Evolutionary conservation across 2,888 invertebrate species (phyloP).

Genomic region (Drosophila nr. fundita): DNA sequence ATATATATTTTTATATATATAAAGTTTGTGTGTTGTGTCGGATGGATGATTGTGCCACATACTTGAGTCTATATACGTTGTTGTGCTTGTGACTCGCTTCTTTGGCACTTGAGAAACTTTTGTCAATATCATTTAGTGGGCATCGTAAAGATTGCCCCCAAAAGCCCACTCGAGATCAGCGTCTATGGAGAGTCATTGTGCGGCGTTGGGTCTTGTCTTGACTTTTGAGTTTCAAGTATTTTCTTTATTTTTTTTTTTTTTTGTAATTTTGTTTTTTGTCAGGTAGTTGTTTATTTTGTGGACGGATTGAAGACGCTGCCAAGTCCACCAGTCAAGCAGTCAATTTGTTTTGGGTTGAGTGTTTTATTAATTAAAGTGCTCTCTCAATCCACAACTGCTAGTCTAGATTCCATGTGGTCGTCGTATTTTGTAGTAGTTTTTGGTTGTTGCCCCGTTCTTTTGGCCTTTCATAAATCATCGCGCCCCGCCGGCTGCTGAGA

Average conservation of each 20-base stretch:
- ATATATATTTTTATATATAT: conserved; percentile 30
- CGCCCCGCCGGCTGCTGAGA: conserved; percentile 48
- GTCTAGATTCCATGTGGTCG: conserved; percentile 27
- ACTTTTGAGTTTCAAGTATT: conserved; percentile 52
- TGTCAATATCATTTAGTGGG: conserved; percentile 81
- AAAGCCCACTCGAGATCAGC: conserved; percentile 70
- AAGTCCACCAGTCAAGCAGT: conserved; percentile 51
- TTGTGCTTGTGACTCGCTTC: conserved; percentile 33
- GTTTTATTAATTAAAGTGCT: conserved; percentile 81
- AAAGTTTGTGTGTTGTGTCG: conserved; percentile 46
- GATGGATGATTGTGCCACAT: conserved; percentile 74
- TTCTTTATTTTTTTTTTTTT: conserved; percentile 14
- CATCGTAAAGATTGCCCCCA: conserved; percentile 78
- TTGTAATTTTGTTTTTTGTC: conserved; percentile 22
- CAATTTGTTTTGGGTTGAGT: conserved; percentile 75
- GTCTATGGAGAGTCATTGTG: conserved; percentile 73
- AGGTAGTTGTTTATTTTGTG: conserved; percentile 29
- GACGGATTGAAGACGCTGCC: conserved; percentile 37
- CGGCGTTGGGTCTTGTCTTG: conserved; percentile 47
- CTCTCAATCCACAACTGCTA: conserved; percentile 15
- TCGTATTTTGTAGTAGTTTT: conserved; percentile 40
- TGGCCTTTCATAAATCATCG: conserved; percentile 70
- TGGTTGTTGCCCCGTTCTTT: conserved; percentile 15
- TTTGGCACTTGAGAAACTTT: conserved; percentile 68
- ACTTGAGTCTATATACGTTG: conserved; percentile 62